phyloP scores from a whole-genome alignment of 1,140 invertebrate genomes.

The Polypedilum vanderplanki region DNA sequence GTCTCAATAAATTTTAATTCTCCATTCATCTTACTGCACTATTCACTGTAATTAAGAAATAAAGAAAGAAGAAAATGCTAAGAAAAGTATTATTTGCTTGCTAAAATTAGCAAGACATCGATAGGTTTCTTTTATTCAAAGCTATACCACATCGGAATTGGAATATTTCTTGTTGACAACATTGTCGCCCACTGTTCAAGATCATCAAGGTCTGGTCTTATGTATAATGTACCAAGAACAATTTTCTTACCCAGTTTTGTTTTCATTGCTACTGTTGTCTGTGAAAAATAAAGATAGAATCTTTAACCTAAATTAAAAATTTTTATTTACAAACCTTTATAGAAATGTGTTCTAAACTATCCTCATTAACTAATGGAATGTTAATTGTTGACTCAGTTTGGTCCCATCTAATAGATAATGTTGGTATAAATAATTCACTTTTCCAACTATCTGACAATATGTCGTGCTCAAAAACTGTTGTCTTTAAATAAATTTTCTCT shows the following conservation, averaged over 20 bases:
- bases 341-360: slow-evolving; percentile 37
- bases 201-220: slow-evolving; percentile 46
- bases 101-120: slow-evolving; percentile 12
- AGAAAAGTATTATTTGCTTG: neutral
- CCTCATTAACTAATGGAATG: slow-evolving; percentile 36
- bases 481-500: slow-evolving; percentile 65
- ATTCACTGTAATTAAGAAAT: too few species aligned
- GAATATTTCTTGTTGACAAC: slow-evolving; percentile 43
- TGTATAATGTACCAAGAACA: slow-evolving; percentile 48
- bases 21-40: too few species aligned
- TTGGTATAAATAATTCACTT: slow-evolving; percentile 61
- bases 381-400: slow-evolving; percentile 44
- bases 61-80: neutral
- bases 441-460: slow-evolving; percentile 67
- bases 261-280: slow-evolving; percentile 39
- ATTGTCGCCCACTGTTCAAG: slow-evolving; percentile 47
- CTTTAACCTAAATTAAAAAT: too few species aligned
- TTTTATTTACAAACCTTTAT: slow-evolving; percentile 33
- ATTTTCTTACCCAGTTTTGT: slow-evolving; percentile 50
- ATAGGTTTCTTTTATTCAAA: slow-evolving; percentile 41
- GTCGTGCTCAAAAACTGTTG: slow-evolving; percentile 59
- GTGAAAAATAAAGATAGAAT: too few species aligned
- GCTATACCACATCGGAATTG: slow-evolving; percentile 44
- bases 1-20: too few species aligned
- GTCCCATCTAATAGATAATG: slow-evolving; percentile 56